A percentile compares a stretch with the other conserved stretches of the same genome.
phyloP scores from a whole-genome alignment of 2,113 vertebrate genomes.

The Campylomormyrus tamandua region DNA sequence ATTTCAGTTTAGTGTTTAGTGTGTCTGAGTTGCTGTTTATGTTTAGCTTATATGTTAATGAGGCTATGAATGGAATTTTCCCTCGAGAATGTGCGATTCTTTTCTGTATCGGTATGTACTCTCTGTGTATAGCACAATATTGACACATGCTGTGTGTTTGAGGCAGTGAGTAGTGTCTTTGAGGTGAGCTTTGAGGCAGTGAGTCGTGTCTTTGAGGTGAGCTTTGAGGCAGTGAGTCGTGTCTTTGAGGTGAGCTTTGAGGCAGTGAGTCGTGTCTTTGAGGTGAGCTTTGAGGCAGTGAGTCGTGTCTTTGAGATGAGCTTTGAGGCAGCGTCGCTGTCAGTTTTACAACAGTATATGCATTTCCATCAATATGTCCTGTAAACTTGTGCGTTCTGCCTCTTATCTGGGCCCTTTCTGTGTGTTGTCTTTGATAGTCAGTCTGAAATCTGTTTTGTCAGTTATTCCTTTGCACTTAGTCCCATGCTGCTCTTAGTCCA shows the following conservation, averaged over 20 bases:
- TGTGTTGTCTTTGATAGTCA: not conserved
- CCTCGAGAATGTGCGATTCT: no score
- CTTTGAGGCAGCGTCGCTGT: not conserved
- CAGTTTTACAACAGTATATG: not conserved
- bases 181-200: not conserved
- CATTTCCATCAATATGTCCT: not conserved
- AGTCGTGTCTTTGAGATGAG: not conserved
- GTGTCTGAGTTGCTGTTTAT: not conserved
- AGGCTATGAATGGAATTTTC: not conserved
- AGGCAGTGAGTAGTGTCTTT: not conserved
- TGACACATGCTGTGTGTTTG: not conserved
- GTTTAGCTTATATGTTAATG: not conserved
- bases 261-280: no score
- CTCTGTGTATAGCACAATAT: not conserved
- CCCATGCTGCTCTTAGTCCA: not conserved
- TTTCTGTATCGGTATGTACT: not conserved
- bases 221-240: not conserved
- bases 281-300: not conserved
- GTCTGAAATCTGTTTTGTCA: not conserved
- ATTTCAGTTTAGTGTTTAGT: not conserved
- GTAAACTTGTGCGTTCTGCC: not conserved
- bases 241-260: no score
- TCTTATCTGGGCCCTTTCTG: not conserved
- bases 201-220: not conserved
- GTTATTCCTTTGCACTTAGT: not conserved